These are phyloP conservation scores for Cairina moschata DNA, from an alignment of 2,113 vertebrate species.

Conservation along the genomic window DNA sequence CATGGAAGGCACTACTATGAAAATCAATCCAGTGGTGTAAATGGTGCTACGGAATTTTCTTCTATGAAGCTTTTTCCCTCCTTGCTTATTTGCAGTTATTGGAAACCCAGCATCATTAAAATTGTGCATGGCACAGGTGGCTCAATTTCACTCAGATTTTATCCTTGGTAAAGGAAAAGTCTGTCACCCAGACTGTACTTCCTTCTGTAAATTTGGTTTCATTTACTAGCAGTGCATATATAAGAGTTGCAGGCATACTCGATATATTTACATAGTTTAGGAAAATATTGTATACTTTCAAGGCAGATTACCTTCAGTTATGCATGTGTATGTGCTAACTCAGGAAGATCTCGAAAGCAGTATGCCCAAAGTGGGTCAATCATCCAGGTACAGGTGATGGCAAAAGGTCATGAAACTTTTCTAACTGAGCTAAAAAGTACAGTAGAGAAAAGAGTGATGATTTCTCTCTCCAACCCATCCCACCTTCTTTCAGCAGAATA, in stretches of 20 bases:
- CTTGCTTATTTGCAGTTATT: not conserved
- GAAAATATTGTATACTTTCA: not conserved
- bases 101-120: not conserved
- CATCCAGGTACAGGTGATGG: not conserved
- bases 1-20: not conserved
- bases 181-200: not conserved
- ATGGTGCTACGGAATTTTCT: not conserved
- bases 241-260: not conserved
- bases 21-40: not conserved
- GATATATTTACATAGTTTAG: not conserved
- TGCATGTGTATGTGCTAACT: not conserved
- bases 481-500: not conserved
- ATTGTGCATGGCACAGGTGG: not conserved
- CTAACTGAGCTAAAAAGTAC: not conserved
- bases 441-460: not conserved
- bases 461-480: not conserved
- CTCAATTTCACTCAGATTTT: not conserved
- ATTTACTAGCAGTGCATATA: not conserved
- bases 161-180: not conserved
- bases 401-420: not conserved
- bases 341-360: not conserved
- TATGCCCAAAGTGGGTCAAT: fast-evolving
- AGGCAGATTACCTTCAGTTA: not conserved
- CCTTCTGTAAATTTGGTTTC: not conserved
- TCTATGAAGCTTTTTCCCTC: not conserved